Evolutionary conservation across 2,113 vertebrate species (phyloP), one percentile per base, ranked within the genome.

Genomic region (Vireo altiloquus): DNA sequence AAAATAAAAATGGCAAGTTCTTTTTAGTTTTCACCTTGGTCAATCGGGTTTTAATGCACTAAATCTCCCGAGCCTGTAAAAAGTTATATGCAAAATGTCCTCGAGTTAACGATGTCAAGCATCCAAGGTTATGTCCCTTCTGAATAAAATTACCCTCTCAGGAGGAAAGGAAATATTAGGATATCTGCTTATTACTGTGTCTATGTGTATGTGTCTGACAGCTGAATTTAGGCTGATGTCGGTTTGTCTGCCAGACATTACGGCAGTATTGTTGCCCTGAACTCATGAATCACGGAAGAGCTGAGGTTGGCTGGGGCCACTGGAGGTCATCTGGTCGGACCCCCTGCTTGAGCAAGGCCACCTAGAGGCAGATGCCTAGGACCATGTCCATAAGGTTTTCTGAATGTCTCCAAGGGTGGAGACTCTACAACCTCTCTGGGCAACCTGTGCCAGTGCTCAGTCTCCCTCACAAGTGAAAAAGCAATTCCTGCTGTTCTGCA

Each of bases 1-100:
- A 56, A 30, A 72, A 74, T 87, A 74, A 89, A 89, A 89, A 27
- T 42, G 47, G 20, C 24, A 69, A 76, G 46, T 76, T 87, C 47
- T 54, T 92, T 66, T n/a, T 82, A 44, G 25, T 89, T 92, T 94
- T 92, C 60, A 75, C 77, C 81, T 94, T 91, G 57, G 40, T 92
- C 87, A 84, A 13, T 53, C 40, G 37, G 53, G 40, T 82, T 53
- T 82, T 64, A 84, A 68, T 28, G 22, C 5, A 25, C 75, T 84
- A 68, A 71, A 84, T 76, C 46, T 94, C 40, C 50, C 65, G 8
- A 91, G 77, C 70, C 19, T 57, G 31, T 95, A 65, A 82, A 87
- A 96, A 87, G 40, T 75, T 93, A 80, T 7, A 77, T 72, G 47
- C 68, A 72, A 44, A 92, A 78, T 82, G 65, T 75, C 54, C 40